Conservation (phyloP, 1,140 invertebrate genomes). For the Phymorhynchus buccinoides region DNA sequence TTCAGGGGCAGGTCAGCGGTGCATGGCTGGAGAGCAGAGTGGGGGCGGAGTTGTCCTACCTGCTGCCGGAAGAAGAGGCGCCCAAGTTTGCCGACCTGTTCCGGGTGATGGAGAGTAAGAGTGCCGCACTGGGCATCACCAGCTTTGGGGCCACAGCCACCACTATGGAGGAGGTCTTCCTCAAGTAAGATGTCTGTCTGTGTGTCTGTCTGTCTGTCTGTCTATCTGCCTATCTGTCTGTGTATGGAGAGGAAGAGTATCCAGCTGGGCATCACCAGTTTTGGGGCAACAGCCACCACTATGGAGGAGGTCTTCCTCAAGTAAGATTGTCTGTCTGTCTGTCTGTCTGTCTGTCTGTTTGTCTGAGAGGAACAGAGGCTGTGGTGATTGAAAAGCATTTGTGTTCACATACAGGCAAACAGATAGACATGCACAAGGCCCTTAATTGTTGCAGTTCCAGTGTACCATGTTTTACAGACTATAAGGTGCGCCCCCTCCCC, state of each 20-base stretch:
- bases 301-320: constrained; percentile 86
- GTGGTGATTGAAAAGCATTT: no score
- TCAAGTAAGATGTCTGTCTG: constrained; percentile 34
- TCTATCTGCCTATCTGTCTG: neutral
- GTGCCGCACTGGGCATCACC: constrained; percentile 79
- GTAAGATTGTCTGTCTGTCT: constrained; percentile 25
- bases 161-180: constrained; percentile 89
- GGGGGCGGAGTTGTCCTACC: constrained; percentile 67
- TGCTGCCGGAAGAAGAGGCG: constrained; percentile 70
- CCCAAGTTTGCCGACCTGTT: constrained; percentile 76
- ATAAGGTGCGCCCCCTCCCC: no score
- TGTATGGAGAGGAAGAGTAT: constrained; percentile 74
- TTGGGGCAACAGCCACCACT: constrained; percentile 86
- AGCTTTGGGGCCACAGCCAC: constrained; percentile 86
- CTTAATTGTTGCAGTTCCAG: no score
- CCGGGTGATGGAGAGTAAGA: constrained; percentile 78
- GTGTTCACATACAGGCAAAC: no score
- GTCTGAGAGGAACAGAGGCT: no score
- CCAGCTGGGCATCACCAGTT: constrained; percentile 81
- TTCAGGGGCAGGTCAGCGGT: constrained; percentile 56
- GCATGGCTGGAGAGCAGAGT: constrained; percentile 68
- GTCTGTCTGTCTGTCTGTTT: neutral
- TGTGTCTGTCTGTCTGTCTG: neutral
- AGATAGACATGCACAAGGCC: no score
- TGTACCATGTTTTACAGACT: no score